Percentiles rank a stretch among this genome's conserved stretches.
These are phyloP conservation scores for Sitophilus oryzae DNA, from an alignment of 1,140 invertebrate genomes.

Conservation along the genomic window DNA sequence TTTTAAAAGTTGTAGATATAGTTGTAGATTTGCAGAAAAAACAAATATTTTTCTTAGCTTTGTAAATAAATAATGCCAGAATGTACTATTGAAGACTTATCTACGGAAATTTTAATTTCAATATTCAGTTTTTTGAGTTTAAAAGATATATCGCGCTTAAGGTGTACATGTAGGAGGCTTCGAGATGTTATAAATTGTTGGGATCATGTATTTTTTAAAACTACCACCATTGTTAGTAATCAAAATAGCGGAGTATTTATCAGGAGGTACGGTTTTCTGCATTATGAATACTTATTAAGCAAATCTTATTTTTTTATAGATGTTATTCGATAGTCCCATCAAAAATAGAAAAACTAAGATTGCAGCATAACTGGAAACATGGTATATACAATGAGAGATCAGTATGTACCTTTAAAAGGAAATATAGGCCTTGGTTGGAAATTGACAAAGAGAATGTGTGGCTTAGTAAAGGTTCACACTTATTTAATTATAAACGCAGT, in stretches of 20 bases:
- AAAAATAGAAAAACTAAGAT: conserved; percentile 28
- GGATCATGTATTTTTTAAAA: conserved; percentile 25
- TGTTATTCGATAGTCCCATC: conserved; percentile 24
- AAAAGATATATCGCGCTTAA: conserved; percentile 29
- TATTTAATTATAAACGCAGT: conserved; percentile 28
- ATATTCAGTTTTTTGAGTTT: conserved; percentile 35
- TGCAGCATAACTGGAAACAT: conserved; percentile 34
- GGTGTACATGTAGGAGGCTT: conserved; percentile 31
- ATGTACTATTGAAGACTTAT: conserved; percentile 18
- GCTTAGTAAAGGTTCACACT: conserved; percentile 28
- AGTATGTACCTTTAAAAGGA: conserved; percentile 23
- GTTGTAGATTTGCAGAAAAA: too few species aligned
- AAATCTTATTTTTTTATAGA: conserved; percentile 22
- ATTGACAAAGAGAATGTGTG: conserved; percentile 30
- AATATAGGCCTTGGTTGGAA: conserved; percentile 31
- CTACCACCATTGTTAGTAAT: conserved; percentile 29
- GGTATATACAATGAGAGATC: conserved; percentile 29
- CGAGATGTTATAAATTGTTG: conserved; percentile 28
- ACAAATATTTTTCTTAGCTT: too few species aligned
- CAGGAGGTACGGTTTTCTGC: conserved; percentile 19
- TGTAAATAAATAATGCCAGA: conserved; percentile 23
- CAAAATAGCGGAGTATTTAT: conserved; percentile 29
- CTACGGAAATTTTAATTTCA: conserved; percentile 32
- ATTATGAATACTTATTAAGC: background rate
- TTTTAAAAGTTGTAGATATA: too few species aligned